A percentile compares a stretch with the other conserved stretches of the same genome.
phyloP scores from a whole-genome alignment of 1,140 invertebrate species.

The Ptiloglossa arizonensis region DNA sequence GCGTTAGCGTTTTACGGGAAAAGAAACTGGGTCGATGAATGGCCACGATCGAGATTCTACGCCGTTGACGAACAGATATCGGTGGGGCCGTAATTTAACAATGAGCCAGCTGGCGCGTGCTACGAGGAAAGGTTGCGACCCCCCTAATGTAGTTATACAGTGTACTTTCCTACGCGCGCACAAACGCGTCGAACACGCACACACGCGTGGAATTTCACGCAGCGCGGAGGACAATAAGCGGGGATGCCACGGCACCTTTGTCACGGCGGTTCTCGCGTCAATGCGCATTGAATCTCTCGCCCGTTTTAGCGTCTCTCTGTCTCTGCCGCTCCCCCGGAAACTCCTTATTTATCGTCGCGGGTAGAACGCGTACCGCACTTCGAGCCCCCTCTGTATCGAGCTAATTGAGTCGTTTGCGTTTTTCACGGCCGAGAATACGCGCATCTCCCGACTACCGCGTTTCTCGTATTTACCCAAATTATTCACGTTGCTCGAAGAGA shows the following conservation, averaged over 20 bases:
- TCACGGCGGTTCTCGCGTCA: slow-evolving; percentile 81
- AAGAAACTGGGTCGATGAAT: slow-evolving; percentile 20
- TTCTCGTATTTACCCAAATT: no score
- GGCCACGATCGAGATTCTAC: slow-evolving; percentile 50
- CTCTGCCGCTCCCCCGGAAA: slow-evolving; percentile 49
- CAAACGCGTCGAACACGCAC: slow-evolving; percentile 42
- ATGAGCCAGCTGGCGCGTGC: slow-evolving; percentile 83
- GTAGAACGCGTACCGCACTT: slow-evolving; percentile 11
- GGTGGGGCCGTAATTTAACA: slow-evolving; percentile 81
- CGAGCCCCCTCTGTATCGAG: slow-evolving; percentile 47
- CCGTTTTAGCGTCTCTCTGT: slow-evolving; percentile 70
- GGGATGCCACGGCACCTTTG: slow-evolving; percentile 81
- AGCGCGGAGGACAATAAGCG: slow-evolving; percentile 67
- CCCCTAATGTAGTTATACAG: slow-evolving; percentile 81
- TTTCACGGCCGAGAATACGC: background rate
- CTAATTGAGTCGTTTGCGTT: slow-evolving; percentile 60
- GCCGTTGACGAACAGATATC: slow-evolving; percentile 74
- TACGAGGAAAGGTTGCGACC: slow-evolving; percentile 76
- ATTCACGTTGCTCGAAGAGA: no score
- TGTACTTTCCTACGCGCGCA: slow-evolving; percentile 72
- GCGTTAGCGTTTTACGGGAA: background rate
- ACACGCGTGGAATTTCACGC: slow-evolving; percentile 61
- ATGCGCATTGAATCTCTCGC: slow-evolving; percentile 76
- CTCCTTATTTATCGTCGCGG: slow-evolving; percentile 15
- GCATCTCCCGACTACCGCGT: background rate